Evolutionary conservation across 2,888 invertebrate genomes (phyloP), one percentile per base, ranked within the genome.

Genomic region (Macrosoma leucophasiata): DNA sequence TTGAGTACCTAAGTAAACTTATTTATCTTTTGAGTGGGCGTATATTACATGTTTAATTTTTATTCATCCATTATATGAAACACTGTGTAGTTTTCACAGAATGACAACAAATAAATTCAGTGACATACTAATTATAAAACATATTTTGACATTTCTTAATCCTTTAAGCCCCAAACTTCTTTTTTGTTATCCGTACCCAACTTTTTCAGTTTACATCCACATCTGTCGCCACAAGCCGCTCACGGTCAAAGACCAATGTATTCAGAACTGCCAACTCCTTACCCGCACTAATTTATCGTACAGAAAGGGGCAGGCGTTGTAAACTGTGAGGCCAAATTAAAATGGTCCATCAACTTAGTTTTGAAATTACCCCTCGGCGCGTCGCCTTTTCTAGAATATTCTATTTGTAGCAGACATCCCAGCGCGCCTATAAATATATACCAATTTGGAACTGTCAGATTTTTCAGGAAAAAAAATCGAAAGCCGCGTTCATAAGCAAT

Each of bases 221-320:
- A 78, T 81, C 77, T 78, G 81, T 81, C 79, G 68, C 73, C 78
- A 63, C 71, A 64, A 61, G 64, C 61, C 62, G 73, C 64, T 67
- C 66, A 63, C 66, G 63, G 54, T 42, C 43, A 40, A 36, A 38
- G 39, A 51, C 74, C 71, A 70, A 43, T 52, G 25, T 46, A n/a
- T n/a, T 33, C 34, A 26, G 58, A 70, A 64, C 44, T 70, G 55
- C 31, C 49, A 48, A 41, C 45, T 39, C 45, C 34, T 38, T 49
- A 44, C 43, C 35, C 30, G 23, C 26, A 38, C 38, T 35, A 35
- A 36, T 31, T 18, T 29, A 30, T 31, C 36, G 39, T 35, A 13
- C 20, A 37, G 32, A 30, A 33, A 23, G 12, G 11, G 6, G 26
- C 23, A 20, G 36, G 39, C n/a, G n/a, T n/a, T n/a, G n/a, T n/a